Evolutionary conservation across 2,888 invertebrate genomes (phyloP), one percentile per base, ranked within the genome.

Genomic region (Pristionchus exspectatus): DNA sequence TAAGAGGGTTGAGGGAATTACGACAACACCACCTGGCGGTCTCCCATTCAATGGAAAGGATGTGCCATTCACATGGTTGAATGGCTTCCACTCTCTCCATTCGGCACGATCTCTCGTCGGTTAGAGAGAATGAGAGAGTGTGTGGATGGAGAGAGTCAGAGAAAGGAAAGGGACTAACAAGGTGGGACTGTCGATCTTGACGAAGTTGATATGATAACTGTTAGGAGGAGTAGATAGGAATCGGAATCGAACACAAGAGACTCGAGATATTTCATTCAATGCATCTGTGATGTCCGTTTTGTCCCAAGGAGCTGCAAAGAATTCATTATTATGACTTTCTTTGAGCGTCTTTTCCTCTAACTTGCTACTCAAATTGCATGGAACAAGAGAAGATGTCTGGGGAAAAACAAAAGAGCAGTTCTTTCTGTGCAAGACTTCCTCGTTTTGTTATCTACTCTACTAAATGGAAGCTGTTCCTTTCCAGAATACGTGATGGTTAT

Each of bases 131-230:
- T 50, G 44, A 50, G 44, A 50, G 44, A 50, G 44, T 50, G 12
- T 50, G 44, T 9, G 30, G 18, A 16, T 38, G 3, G 30, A 74
- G 30, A 38, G 72, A 38, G 38, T 2, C 21, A 74, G 69, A 30
- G 69, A 30, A 69, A 81, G 27, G 50, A 38, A 38, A 21, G n/a
- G 54, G 21, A 89, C 86, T 72, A 18, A 89, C 89, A 89, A 89
- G 18, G 83, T 66, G 30, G 92, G 91, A 66, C 90, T 91, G 44
- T 91, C 90, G 33, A 90, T 89, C 84, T 93, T 93, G 30, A 92
- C 90, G 72, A 93, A 93, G 91, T 92, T 93, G 44, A 93, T 86
- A 54, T 92, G 91, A 33, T 89, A 69, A 24, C 88, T 83, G 27
- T 90, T 33, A 16, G 88, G 88, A n/a, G 74, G 18, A 16, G 87